A percentile compares a stretch with the other conserved stretches of the same genome.
These are phyloP conservation scores for Gouania willdenowi DNA, from an alignment of 2,797 vertebrate genomes.

Conservation along the genomic window DNA sequence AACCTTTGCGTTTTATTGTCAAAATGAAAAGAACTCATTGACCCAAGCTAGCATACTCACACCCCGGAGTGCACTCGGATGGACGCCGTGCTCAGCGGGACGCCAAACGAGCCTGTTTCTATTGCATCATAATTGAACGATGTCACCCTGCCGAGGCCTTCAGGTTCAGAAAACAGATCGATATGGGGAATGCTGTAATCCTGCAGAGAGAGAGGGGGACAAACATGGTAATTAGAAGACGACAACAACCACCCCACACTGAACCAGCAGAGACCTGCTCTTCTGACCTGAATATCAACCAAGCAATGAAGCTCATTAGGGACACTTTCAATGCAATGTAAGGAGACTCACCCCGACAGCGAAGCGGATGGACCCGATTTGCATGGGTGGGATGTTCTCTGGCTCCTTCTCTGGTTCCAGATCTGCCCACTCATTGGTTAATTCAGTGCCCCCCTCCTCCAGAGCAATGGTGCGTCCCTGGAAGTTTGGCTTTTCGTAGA, in stretches of 20 bases:
- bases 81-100: slow-evolving; percentile 83
- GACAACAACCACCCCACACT: not conserved
- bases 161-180: slow-evolving; percentile 88
- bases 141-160: slow-evolving; percentile 80
- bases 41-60: slow-evolving; percentile 79
- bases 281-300: slow-evolving; percentile 9
- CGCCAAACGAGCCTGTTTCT: slow-evolving; percentile 82
- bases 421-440: slow-evolving; percentile 82
- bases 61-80: slow-evolving; percentile 90
- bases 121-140: slow-evolving; percentile 84
- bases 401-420: slow-evolving; percentile 43
- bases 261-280: not conserved
- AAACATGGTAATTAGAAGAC: slow-evolving; percentile 9
- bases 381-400: slow-evolving; percentile 55
- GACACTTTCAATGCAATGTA: not conserved
- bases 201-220: slow-evolving; percentile 57
- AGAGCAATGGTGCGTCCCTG: slow-evolving; percentile 83
- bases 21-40: too few species aligned
- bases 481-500: slow-evolving; percentile 89
- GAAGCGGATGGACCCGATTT: slow-evolving; percentile 87
- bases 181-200: slow-evolving; percentile 89
- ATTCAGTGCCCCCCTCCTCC: slow-evolving; percentile 84
- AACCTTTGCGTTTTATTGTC: too few species aligned
- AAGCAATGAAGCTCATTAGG: not conserved
- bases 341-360: slow-evolving; percentile 81